Percentiles rank a stretch among this genome's conserved stretches.
phyloP scores from a whole-genome alignment of 2,797 vertebrate genomes.

The Gallinago nigripennis region DNA sequence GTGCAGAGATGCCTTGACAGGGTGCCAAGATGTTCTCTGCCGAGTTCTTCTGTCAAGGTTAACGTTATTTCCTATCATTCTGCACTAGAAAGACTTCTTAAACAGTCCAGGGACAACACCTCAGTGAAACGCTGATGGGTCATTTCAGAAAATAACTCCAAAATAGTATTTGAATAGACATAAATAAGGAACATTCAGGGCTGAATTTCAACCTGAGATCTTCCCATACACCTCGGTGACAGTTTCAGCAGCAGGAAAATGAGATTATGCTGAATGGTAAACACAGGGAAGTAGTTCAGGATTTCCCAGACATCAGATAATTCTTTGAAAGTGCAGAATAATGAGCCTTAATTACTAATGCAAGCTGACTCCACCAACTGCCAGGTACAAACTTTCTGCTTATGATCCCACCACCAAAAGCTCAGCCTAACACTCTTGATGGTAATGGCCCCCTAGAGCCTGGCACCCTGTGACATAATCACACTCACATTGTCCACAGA shows the following conservation, averaged over 20 bases:
- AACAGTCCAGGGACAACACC: neutral
- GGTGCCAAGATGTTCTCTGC: neutral
- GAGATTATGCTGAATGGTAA: neutral
- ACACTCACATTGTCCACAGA: neutral
- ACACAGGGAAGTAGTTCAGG: neutral
- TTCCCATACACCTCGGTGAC: neutral
- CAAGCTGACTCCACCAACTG: neutral
- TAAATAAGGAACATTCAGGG: neutral
- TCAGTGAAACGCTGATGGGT: neutral
- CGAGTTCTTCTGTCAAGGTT: neutral
- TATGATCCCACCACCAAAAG: neutral
- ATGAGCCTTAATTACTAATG: neutral
- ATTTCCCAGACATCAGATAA: neutral
- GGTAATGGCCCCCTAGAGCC: accelerated
- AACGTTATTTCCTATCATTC: neutral
- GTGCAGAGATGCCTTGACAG: neutral
- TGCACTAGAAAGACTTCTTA: neutral
- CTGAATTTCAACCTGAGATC: neutral
- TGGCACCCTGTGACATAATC: neutral
- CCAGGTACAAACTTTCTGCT: neutral
- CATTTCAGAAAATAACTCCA: neutral
- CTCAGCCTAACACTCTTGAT: neutral
- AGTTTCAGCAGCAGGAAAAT: neutral
- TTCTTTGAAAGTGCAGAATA: neutral
- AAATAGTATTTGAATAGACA: neutral